These are phyloP conservation scores for Sarcophaga variegata DNA, from an alignment of 2,888 invertebrate genomes.

Conservation along the genomic window DNA sequence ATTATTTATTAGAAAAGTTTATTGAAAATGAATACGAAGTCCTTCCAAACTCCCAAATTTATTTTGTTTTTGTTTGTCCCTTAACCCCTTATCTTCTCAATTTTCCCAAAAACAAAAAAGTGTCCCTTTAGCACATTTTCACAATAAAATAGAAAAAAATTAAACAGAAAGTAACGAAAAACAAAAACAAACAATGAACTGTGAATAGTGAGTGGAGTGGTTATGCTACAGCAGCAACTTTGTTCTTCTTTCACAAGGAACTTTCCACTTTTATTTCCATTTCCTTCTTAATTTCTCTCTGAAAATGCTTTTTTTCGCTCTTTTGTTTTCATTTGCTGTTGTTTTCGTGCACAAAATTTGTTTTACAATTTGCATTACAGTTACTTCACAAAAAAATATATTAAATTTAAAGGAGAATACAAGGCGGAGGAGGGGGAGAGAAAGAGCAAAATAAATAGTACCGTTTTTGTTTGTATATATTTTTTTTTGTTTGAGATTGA, in stretches of 20 bases:
- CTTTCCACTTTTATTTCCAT: constrained; percentile 32
- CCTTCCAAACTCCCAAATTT: too few species aligned
- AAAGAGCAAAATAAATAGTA: neutral
- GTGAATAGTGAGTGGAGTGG: too few species aligned
- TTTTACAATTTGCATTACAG: constrained; percentile 60
- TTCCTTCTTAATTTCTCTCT: constrained; percentile 19
- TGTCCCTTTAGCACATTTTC: neutral
- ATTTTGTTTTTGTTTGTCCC: too few species aligned
- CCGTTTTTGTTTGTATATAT: neutral
- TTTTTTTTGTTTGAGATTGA: constrained; percentile 63
- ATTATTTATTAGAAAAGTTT: neutral
- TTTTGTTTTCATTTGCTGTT: constrained; percentile 4
- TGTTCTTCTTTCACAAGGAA: constrained; percentile 21
- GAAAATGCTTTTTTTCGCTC: neutral
- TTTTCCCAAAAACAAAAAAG: neutral
- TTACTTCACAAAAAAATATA: constrained; percentile 45
- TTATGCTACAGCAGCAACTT: neutral
- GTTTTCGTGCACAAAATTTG: constrained; percentile 23
- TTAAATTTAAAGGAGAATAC: neutral
- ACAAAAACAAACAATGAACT: neutral
- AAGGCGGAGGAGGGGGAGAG: neutral
- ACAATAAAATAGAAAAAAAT: neutral
- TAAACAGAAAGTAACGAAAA: neutral
- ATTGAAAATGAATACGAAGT: too few species aligned
- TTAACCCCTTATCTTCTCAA: too few species aligned